phyloP scores from a whole-genome alignment of 2,797 vertebrate species.

The Dendrocincla tyrannina region DNA sequence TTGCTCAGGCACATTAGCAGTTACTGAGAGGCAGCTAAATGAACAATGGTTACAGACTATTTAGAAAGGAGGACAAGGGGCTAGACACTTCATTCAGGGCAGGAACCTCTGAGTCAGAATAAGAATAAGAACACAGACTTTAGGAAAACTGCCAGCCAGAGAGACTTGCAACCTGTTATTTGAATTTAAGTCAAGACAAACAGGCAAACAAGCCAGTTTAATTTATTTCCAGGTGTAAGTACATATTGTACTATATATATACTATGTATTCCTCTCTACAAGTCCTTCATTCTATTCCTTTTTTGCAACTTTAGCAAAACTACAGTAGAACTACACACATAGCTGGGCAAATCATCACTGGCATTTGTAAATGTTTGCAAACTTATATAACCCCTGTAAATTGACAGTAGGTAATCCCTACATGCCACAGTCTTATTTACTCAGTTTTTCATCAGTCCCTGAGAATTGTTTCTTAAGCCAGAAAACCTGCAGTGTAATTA shows the following conservation, averaged over 20 bases:
- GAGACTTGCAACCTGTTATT: neutral
- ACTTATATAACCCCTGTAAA: neutral
- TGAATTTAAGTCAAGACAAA: neutral
- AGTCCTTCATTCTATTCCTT: neutral
- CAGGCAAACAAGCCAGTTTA: neutral
- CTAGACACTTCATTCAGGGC: neutral
- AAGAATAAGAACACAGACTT: neutral
- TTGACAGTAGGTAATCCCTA: neutral
- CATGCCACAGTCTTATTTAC: neutral
- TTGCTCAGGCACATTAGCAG: neutral
- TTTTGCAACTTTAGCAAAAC: neutral
- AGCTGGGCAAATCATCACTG: neutral
- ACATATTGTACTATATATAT: no score
- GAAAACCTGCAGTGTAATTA: neutral
- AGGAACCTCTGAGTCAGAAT: neutral
- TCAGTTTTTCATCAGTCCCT: slow-evolving; percentile 10
- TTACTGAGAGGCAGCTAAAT: neutral
- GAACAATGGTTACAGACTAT: neutral
- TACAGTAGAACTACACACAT: neutral
- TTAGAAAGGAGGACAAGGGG: neutral
- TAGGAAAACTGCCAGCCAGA: neutral
- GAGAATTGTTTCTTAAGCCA: neutral
- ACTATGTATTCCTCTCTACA: neutral
- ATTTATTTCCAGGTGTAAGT: neutral
- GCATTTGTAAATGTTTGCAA: slow-evolving; percentile 26